phyloP scores from a whole-genome alignment of 2,797 vertebrate genomes.

The Acestrorhynchus altus region DNA sequence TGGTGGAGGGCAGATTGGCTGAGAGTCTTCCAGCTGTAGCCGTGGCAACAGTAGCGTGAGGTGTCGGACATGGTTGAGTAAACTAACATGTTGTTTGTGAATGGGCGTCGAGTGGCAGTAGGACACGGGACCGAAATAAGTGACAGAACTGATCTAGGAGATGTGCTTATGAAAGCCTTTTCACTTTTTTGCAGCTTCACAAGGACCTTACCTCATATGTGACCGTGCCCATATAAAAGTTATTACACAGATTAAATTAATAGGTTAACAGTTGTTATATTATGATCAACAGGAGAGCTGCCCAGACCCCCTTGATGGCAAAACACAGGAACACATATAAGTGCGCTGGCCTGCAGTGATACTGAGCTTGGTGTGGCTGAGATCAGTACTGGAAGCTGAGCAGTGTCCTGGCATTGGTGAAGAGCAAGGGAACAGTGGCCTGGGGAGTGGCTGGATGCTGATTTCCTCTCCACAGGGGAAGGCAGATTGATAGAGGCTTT shows the following conservation, averaged over 20 bases:
- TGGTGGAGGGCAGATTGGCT: slow-evolving; percentile 61
- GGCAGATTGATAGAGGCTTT: slow-evolving; percentile 45
- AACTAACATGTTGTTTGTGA: slow-evolving; percentile 43
- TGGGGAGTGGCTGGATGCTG: slow-evolving; percentile 27
- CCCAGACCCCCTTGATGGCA: slow-evolving; percentile 16
- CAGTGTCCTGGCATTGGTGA: slow-evolving; percentile 1
- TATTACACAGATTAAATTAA: slow-evolving; percentile 21
- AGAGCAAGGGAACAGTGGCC: neutral
- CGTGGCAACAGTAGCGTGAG: slow-evolving; percentile 58
- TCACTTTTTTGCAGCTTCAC: too few relatives aligned
- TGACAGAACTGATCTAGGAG: too few relatives aligned
- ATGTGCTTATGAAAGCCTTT: neutral
- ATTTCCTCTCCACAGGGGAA: slow-evolving; percentile 55
- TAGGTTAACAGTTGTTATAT: slow-evolving; percentile 11
- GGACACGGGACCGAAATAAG: slow-evolving; percentile 1
- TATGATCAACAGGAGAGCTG: slow-evolving; percentile 26
- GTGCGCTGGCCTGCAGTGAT: slow-evolving; percentile 23
- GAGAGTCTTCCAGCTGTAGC: slow-evolving; percentile 52
- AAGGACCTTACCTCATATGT: slow-evolving; percentile 29
- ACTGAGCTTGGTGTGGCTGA: slow-evolving; percentile 29
- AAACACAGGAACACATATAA: slow-evolving; percentile 43
- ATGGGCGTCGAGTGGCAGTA: slow-evolving; percentile 20
- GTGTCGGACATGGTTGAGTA: slow-evolving; percentile 46
- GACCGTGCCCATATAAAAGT: slow-evolving; percentile 25
- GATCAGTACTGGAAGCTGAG: slow-evolving; percentile 17